Evolutionary conservation across 2,113 vertebrate species (phyloP).

Genomic region (Vidua chalybeata): DNA sequence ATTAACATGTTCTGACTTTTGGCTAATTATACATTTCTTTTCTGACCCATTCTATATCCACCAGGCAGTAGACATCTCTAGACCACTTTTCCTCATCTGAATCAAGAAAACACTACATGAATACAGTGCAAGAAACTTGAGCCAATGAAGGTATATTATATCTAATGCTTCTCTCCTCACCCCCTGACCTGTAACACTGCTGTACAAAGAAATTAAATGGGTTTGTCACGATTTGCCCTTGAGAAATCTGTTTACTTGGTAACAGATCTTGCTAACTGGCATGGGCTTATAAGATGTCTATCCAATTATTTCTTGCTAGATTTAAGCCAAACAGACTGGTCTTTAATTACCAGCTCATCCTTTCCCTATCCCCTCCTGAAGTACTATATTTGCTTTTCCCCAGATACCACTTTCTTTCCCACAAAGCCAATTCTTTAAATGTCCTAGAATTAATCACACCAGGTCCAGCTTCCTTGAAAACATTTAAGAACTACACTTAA

Average conservation of each 20-base stretch:
- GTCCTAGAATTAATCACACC: not conserved
- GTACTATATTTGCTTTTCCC: not conserved
- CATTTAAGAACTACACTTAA: not conserved
- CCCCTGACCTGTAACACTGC: not conserved
- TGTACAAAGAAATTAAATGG: not conserved
- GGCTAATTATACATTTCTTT: not conserved
- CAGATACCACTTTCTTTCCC: not conserved
- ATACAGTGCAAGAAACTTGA: not conserved
- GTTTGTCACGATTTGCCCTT: not conserved
- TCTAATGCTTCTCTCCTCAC: not conserved
- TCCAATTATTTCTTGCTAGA: conserved; percentile 23
- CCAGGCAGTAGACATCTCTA: not conserved
- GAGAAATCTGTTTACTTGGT: not conserved
- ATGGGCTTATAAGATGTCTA: not conserved
- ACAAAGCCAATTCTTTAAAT: not conserved
- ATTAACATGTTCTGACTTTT: not conserved
- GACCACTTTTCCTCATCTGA: not conserved
- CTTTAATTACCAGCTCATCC: conserved; percentile 25
- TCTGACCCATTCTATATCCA: not conserved
- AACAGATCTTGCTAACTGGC: not conserved
- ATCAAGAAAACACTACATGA: not conserved
- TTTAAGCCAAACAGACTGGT: conserved; percentile 21
- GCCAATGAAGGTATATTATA: not conserved
- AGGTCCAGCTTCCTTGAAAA: not conserved
- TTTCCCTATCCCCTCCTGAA: not conserved